A percentile compares a stretch with the other conserved stretches of the same genome.
Evolutionary conservation across 2,113 vertebrate species (phyloP).

Genomic region (Tautogolabrus adspersus): DNA sequence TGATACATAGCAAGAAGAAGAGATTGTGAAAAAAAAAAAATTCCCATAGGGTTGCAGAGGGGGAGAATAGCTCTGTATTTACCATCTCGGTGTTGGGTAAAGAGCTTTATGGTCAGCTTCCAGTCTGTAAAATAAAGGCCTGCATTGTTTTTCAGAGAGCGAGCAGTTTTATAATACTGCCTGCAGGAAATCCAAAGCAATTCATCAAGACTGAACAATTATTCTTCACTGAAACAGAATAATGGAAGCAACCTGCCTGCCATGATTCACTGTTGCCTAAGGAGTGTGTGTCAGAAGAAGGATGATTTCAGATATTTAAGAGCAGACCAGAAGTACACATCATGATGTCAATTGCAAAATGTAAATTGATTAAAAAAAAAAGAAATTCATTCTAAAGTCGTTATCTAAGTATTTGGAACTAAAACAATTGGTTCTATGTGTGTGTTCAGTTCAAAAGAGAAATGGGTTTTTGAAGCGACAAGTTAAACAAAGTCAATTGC

Average conservation of each 20-base stretch:
- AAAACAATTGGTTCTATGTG: no score
- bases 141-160: slow-evolving; percentile 50
- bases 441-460: no score
- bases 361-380: not conserved
- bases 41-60: not conserved
- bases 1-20: no score
- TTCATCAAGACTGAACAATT: slow-evolving; percentile 64
- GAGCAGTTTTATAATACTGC: no score
- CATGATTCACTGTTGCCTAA: slow-evolving; percentile 50
- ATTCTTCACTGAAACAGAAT: slow-evolving; percentile 57
- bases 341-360: not conserved
- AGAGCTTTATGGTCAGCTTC: slow-evolving; percentile 19
- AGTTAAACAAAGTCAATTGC: no score
- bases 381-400: no score
- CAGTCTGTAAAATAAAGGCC: slow-evolving; percentile 52
- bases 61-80: not conserved
- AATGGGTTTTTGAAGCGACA: no score
- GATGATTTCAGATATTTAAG: slow-evolving; percentile 1
- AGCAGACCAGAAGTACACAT: slow-evolving; percentile 10
- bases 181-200: slow-evolving; percentile 18
- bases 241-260: slow-evolving; percentile 44
- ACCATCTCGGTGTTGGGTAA: slow-evolving; percentile 10
- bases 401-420: no score
- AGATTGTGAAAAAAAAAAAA: not conserved
- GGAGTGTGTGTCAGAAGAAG: not conserved